Base-by-base conservation (phyloP, 2,113 vertebrate genomes). In the Nesogale talazaci region DNA sequence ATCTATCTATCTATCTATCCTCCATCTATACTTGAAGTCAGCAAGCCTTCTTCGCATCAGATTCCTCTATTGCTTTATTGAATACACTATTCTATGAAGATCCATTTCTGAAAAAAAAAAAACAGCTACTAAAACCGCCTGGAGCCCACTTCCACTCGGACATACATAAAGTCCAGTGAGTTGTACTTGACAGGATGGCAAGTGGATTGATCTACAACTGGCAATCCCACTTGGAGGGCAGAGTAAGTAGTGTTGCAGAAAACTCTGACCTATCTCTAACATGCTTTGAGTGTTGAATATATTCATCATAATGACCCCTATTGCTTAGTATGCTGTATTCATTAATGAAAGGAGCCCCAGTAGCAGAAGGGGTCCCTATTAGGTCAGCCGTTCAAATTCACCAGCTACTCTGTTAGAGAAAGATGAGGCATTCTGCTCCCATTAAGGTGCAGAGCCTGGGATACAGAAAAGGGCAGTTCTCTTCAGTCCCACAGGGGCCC, bases 11-110 rank as follows among this genome's bases (percentile, higher is more conserved):
- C 42, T 46, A 46, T 46, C 42, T 46, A 46, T 85, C 56, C 69
- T 77, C 67, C 86, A 75, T 15, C 78, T 70, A 75, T 16, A 57
- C 46, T 52, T 93, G 22, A 88, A 85, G 65, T 89, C 75, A 61
- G 69, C 9, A 78, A 46, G 56, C 31, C 31, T 27, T 65, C 17
- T 61, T 46, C 22, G 57, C 17, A 9, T 42, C 25, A 40, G 25
- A 65, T 84, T 57, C 14, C 83, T 34, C 2, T 7, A 4, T 34
- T 61, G 38, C 10, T 93, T 96, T 56, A 6, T 61, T 20, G 29
- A 92, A 22, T 16, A 42, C 77, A 42, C 22, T 34, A 10, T 40
- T 92, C 11, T 11, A 16, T 70, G n/a, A 4, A 34, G 3, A 70
- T 20, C 69, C 19, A 70, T 19, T 34, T 70, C 27, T 70, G 65